These are phyloP conservation scores for Aporrectodea caliginosa DNA, from an alignment of 1,140 invertebrate genomes.

Conservation along the genomic window DNA sequence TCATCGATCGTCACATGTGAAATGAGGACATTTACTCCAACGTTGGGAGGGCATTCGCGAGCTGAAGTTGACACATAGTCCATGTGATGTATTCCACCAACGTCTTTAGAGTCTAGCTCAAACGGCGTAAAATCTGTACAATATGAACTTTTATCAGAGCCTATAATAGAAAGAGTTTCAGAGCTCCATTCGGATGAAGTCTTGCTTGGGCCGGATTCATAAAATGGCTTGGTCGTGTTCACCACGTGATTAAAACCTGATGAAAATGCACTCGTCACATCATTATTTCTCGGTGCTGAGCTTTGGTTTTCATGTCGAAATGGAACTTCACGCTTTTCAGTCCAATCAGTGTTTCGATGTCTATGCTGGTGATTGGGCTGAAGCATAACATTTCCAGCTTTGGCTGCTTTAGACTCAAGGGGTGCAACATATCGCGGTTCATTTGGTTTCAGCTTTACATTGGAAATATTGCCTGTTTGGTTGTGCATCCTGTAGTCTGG, in stretches of 20 bases:
- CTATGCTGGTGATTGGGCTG: too few relatives aligned
- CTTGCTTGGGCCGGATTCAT: neutral
- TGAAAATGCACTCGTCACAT: neutral
- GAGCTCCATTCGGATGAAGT: neutral
- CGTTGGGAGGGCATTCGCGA: neutral
- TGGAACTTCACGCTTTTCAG: too few relatives aligned
- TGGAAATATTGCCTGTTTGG: too few relatives aligned
- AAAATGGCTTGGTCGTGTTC: neutral
- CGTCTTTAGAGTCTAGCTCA: neutral
- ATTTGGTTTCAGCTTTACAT: too few relatives aligned
- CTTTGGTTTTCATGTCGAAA: too few relatives aligned
- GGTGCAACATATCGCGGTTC: neutral
- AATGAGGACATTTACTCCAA: neutral
- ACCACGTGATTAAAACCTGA: neutral
- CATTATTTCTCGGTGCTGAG: neutral
- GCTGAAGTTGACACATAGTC: neutral
- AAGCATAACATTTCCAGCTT: too few relatives aligned
- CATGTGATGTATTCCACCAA: neutral
- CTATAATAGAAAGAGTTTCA: neutral
- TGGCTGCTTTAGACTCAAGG: neutral
- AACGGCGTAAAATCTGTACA: neutral
- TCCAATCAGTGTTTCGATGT: too few relatives aligned
- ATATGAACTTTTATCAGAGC: neutral
- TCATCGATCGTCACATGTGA: neutral
- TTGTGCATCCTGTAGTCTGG: too few relatives aligned